Percentiles rank a stretch among this genome's conserved stretches.
Evolutionary conservation across 2,888 invertebrate genomes (phyloP).

Genomic region (Lamproptera curius): DNA sequence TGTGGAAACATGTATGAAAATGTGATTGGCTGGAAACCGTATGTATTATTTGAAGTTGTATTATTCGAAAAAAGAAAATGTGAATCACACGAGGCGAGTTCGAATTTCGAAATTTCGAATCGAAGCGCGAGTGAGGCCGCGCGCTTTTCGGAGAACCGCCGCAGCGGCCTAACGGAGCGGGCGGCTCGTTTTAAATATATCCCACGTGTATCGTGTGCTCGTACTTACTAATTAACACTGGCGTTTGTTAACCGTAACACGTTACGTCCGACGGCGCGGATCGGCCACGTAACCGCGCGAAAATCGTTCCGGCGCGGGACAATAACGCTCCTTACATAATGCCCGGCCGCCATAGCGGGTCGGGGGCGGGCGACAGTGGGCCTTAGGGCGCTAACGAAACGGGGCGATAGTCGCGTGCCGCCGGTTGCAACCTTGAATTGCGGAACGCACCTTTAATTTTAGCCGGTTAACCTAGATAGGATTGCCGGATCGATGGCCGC

Average conservation of each 20-base stretch:
- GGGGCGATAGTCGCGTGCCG: conserved; percentile 64
- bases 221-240: conserved; percentile 63
- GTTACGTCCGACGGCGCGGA: conserved; percentile 20
- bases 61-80: background rate
- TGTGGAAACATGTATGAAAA: too few species aligned
- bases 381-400: conserved; percentile 52
- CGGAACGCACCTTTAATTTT: conserved; percentile 76
- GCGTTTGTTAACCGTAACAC: conserved; percentile 23
- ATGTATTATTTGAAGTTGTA: too few species aligned
- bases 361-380: conserved; percentile 53
- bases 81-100: background rate
- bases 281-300: conserved; percentile 22
- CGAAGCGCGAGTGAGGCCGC: background rate
- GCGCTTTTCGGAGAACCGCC: background rate
- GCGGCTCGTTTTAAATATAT: conserved; percentile 63
- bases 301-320: conserved; percentile 51
- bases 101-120: background rate
- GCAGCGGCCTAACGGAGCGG: conserved; percentile 22
- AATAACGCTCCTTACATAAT: conserved; percentile 71
- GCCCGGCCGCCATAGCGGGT: conserved; percentile 56
- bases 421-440: conserved; percentile 72
- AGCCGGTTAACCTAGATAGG: conserved; percentile 77
- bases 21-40: background rate
- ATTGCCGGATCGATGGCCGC: conserved; percentile 59
- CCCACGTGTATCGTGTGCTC: conserved; percentile 37